phyloP scores from a whole-genome alignment of 2,797 vertebrate species.

The Threskiornis aethiopicus region DNA sequence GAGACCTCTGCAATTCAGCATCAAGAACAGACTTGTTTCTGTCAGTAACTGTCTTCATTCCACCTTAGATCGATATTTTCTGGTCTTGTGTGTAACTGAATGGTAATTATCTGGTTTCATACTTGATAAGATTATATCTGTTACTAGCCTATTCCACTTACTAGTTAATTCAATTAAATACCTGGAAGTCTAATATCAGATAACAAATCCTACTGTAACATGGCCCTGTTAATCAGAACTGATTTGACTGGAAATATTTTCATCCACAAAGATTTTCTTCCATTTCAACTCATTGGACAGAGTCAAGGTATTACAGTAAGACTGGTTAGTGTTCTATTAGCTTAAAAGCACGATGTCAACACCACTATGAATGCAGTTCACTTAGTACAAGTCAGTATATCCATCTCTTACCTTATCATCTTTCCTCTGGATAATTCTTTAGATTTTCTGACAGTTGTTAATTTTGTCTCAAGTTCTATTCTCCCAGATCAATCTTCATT shows the following conservation, averaged over 20 bases:
- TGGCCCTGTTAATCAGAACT: not conserved
- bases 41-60: not conserved
- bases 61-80: not conserved
- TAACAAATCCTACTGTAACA: not conserved
- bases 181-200: not conserved
- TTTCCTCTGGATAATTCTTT: not conserved
- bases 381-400: not conserved
- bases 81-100: not conserved
- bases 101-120: not conserved
- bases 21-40: not conserved
- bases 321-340: not conserved
- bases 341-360: not conserved
- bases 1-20: not conserved
- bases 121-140: not conserved
- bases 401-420: not conserved
- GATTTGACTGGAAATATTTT: not conserved
- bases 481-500: not conserved
- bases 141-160: not conserved
- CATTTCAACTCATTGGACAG: not conserved
- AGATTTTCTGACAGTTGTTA: not conserved
- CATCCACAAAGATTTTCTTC: not conserved
- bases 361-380: not conserved
- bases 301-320: not conserved
- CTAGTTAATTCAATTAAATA: not conserved
- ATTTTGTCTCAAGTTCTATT: not conserved